Evolutionary conservation across 2,113 vertebrate species (phyloP).

Genomic region (Perca schrenkii): DNA sequence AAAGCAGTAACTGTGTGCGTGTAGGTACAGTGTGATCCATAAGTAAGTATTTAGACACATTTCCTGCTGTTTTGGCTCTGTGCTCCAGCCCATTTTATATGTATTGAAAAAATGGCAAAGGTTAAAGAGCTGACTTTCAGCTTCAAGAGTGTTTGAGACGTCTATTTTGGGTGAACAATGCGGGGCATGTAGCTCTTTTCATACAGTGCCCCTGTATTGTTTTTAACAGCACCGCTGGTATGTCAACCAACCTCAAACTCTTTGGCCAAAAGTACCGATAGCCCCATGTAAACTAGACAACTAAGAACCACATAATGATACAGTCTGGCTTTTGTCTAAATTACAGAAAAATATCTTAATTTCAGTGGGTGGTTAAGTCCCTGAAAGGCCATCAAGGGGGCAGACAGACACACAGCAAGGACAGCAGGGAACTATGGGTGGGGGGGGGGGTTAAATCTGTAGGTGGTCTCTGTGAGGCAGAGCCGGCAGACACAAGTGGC

Average conservation of each 20-base stretch:
- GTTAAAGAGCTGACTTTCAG: no score
- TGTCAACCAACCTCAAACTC: not conserved
- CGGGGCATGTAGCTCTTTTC: no score
- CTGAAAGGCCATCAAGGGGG: slow-evolving; percentile 31
- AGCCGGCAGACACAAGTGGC: slow-evolving; percentile 42
- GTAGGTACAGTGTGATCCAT: not conserved
- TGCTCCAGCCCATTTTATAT: no score
- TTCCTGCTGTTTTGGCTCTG: no score
- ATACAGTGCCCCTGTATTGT: no score
- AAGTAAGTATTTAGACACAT: not conserved
- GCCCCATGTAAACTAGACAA: not conserved
- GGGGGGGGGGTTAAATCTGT: slow-evolving; percentile 31
- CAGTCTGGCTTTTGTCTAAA: not conserved
- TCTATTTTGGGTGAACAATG: no score
- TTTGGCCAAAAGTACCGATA: not conserved
- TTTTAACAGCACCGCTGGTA: no score
- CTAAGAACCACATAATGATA: not conserved
- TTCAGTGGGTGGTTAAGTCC: slow-evolving; percentile 10
- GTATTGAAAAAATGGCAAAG: no score
- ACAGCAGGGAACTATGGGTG: slow-evolving; percentile 1
- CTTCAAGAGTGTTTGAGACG: no score
- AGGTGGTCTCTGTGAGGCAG: slow-evolving; percentile 56
- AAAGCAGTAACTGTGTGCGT: not conserved
- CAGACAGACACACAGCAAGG: slow-evolving; percentile 1
- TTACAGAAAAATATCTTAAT: not conserved